Evolutionary conservation across 35 echinoderm and acorn worm genomes (phyloP), one percentile per base, ranked within the genome.

Genomic region (Amphiura filiformis): DNA sequence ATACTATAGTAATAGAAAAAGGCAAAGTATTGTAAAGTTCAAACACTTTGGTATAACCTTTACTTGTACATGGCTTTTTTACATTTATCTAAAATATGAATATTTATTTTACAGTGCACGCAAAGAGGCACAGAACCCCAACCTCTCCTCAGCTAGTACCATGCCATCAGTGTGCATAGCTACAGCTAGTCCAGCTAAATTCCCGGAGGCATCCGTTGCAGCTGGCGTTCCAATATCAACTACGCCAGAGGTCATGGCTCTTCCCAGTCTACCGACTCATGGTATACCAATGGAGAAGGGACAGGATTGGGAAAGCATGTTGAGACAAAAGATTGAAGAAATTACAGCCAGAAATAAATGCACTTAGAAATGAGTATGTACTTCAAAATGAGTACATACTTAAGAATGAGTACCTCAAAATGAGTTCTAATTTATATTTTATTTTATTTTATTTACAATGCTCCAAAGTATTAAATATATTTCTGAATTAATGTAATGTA

Each of bases 141-240:
- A 52, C 20, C 44, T 52, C 44, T 7, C 44, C 44, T 11, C 20
- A 20, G 39, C 77, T 37, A 79, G 36, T 79, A 12, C 36, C 2
- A 37, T 22, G 38, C 18, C 0, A 2, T 33, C 81, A 49, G 88
- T 91, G 13, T 90, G 89, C 37, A 42, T 97, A 26, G 91, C 95
- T 44, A 93, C 91, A 4, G 95, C 91, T 38, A 90, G 88, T 28
- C 95, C 95, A 1, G 95, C 84, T 23, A 97, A 97, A 81, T 97
- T 97, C 56, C 95, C 95, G 20, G 95, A 97, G 77, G 91, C 91
- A n/a, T 36, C 88, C 34, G 3, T 49, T 38, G 82, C 88, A 75
- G 95, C 95, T 64, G 88, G 86, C 7, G 80, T 97, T 14, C 39
- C 88, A 15, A 80, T 82, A 37, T 42, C 39, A 22, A 34, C 77